Evolutionary conservation across 2,888 invertebrate species (phyloP).

Genomic region (Rhimphoctona megacephalus): DNA sequence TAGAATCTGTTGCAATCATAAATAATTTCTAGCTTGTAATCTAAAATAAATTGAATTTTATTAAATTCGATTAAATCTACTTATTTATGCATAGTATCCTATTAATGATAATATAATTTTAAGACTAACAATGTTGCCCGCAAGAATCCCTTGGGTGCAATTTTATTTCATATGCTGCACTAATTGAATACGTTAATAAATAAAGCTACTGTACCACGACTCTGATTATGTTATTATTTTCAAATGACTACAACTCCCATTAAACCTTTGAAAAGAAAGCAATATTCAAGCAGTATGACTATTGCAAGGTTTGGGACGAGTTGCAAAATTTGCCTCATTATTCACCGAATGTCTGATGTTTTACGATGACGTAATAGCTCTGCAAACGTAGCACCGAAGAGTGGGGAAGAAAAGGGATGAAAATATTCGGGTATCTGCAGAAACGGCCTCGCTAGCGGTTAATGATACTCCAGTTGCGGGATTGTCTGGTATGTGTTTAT

Average conservation of each 20-base stretch:
- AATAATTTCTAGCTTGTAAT: neutral
- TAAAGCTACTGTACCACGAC: neutral
- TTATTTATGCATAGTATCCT: neutral
- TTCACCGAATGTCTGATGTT: neutral
- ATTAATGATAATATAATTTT: neutral
- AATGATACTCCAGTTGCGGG: constrained; percentile 5
- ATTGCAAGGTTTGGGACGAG: neutral
- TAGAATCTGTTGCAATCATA: neutral
- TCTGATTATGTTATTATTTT: constrained; percentile 8
- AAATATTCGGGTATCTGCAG: constrained; percentile 17
- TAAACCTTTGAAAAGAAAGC: neutral
- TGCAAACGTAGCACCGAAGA: neutral
- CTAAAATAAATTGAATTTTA: neutral
- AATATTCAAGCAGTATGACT: neutral
- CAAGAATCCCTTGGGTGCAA: neutral
- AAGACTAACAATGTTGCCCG: neutral
- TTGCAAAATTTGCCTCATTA: neutral
- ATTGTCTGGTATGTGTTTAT: constrained; percentile 78
- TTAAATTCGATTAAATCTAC: neutral
- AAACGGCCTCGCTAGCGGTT: neutral
- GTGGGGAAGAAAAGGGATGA: neutral
- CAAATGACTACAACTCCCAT: neutral
- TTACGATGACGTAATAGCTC: constrained; percentile 9
- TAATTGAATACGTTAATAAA: neutral
- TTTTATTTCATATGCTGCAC: neutral